These are phyloP conservation scores for Folsomia manolachei DNA, from an alignment of 2,888 invertebrate genomes.

Conservation along the genomic window DNA sequence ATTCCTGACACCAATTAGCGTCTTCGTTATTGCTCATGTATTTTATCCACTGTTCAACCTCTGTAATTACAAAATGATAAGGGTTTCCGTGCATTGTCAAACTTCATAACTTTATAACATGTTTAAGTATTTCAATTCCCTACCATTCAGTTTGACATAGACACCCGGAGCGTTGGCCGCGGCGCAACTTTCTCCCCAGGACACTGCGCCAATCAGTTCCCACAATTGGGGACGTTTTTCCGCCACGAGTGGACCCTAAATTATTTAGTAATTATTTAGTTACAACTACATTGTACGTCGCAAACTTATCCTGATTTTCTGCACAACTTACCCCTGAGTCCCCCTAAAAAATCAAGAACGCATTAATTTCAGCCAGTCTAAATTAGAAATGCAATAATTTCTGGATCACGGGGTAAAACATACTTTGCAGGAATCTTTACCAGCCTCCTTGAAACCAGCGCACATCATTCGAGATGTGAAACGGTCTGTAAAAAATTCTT, in stretches of 20 bases:
- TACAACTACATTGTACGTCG: background rate
- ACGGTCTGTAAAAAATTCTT: slow-evolving; percentile 30
- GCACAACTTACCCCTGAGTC: no score
- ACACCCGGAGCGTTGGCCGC: slow-evolving; percentile 39
- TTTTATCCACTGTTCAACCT: slow-evolving; percentile 44
- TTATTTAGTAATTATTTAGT: background rate
- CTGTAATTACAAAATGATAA: slow-evolving; percentile 19
- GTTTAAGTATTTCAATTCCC: background rate
- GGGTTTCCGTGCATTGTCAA: background rate
- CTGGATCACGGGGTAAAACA: background rate
- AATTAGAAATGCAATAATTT: background rate
- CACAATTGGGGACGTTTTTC: slow-evolving; percentile 35
- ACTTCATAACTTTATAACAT: slow-evolving; percentile 2
- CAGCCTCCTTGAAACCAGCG: slow-evolving; percentile 43
- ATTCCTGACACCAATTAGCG: slow-evolving; percentile 39
- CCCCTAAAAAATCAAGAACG: background rate
- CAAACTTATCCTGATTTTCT: background rate
- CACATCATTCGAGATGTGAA: slow-evolving; percentile 42
- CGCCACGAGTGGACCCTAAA: slow-evolving; percentile 41
- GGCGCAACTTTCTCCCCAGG: slow-evolving; percentile 46
- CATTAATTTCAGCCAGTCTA: background rate
- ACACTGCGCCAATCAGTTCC: slow-evolving; percentile 42
- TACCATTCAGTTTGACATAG: slow-evolving; percentile 33
- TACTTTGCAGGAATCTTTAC: slow-evolving; percentile 46
- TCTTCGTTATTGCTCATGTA: slow-evolving; percentile 44